These are phyloP conservation scores for Hipposideros larvatus DNA, from an alignment of 2,797 vertebrate species.

Conservation along the genomic window DNA sequence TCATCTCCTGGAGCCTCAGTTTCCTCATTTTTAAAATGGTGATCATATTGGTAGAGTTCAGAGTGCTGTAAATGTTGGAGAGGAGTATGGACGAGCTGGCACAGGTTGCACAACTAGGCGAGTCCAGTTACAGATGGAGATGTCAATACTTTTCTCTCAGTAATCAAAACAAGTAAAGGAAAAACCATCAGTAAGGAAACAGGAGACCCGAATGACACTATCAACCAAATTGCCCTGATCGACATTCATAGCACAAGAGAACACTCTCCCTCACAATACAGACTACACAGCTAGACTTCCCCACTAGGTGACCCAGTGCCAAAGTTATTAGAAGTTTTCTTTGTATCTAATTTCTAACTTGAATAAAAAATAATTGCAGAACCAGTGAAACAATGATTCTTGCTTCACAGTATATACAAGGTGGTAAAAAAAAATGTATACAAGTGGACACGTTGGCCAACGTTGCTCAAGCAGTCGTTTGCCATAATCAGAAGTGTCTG, in stretches of 20 bases:
- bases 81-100: neutral
- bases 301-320: neutral
- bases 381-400: neutral
- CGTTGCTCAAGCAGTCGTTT: too few relatives aligned
- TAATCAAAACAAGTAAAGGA: neutral
- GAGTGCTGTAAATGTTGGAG: neutral
- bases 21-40: slow-evolving; percentile 11
- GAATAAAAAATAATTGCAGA: neutral
- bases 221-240: neutral
- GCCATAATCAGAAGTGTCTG: too few relatives aligned
- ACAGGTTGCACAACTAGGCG: neutral
- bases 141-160: neutral
- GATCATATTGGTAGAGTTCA: neutral
- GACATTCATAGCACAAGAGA: neutral
- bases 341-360: neutral
- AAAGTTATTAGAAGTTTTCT: neutral
- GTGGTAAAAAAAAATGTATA: too few relatives aligned
- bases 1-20: neutral
- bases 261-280: neutral
- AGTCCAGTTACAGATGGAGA: neutral
- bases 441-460: too few relatives aligned
- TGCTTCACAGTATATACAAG: neutral
- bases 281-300: neutral
- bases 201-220: neutral
- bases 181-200: neutral